phyloP scores from a whole-genome alignment of 2,888 invertebrate genomes.

The Tanytarsus gracilentus region DNA sequence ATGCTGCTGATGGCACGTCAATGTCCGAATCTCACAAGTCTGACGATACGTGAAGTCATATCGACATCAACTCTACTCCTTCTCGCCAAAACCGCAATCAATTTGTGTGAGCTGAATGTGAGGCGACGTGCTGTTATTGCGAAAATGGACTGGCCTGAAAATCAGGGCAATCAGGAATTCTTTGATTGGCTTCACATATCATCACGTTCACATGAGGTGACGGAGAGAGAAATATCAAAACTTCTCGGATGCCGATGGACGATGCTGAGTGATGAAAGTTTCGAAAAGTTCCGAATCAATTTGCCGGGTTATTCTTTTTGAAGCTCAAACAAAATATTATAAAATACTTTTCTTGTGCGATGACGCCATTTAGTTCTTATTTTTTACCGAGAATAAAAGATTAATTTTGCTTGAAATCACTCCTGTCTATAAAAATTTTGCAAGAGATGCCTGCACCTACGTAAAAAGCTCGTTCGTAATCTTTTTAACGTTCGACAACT shows the following conservation, averaged over 20 bases:
- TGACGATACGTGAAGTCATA: slow-evolving; percentile 64
- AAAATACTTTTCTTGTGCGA: no score
- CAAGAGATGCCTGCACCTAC: no score
- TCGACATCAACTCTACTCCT: slow-evolving; percentile 68
- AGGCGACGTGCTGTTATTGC: slow-evolving; percentile 63
- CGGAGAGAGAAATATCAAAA: slow-evolving; percentile 59
- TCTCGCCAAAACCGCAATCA: slow-evolving; percentile 55
- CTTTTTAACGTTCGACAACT: no score
- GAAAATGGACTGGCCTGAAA: slow-evolving; percentile 56
- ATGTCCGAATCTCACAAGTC: slow-evolving; percentile 56
- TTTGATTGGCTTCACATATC: slow-evolving; percentile 54
- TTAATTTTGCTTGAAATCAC: no score
- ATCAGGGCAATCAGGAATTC: slow-evolving; percentile 57
- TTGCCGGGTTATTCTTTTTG: neutral
- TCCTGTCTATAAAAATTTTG: no score
- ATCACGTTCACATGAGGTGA: slow-evolving; percentile 54
- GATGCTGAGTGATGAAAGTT: slow-evolving; percentile 56
- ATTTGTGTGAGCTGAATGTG: slow-evolving; percentile 54
- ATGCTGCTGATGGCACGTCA: slow-evolving; percentile 57
- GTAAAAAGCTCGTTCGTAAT: no score
- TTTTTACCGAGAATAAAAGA: neutral
- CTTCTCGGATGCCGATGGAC: slow-evolving; percentile 59
- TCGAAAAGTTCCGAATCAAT: slow-evolving; percentile 46
- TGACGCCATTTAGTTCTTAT: neutral
- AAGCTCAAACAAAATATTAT: neutral